phyloP scores from a whole-genome alignment of 2,797 vertebrate genomes.

The Myripristis jacobus region DNA sequence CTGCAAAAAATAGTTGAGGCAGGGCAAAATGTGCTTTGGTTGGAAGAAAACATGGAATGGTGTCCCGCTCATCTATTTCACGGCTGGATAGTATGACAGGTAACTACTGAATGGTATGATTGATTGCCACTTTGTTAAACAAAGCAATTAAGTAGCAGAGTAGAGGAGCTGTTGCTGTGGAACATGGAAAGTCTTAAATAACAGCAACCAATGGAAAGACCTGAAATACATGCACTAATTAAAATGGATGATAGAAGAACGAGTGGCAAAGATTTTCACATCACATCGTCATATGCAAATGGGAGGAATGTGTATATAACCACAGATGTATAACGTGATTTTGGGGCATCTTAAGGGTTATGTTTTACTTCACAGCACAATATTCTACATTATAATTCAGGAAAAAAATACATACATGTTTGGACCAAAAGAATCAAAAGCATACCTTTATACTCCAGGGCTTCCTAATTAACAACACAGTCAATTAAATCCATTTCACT shows the following conservation, averaged over 20 bases:
- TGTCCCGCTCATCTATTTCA: conserved; percentile 78
- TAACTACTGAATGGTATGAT: conserved; percentile 79
- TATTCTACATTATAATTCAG: background rate
- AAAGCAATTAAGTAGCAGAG: conserved; percentile 80
- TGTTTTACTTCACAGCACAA: background rate
- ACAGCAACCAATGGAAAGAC: conserved; percentile 68
- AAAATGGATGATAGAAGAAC: conserved; percentile 72
- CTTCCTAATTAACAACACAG: background rate
- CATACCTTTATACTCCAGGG: background rate
- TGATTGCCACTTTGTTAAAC: conserved; percentile 84
- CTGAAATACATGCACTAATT: conserved; percentile 70
- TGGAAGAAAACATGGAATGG: conserved; percentile 65
- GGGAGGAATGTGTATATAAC: background rate
- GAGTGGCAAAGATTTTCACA: conserved; percentile 33
- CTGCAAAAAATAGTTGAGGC: conserved; percentile 54
- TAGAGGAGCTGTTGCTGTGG: conserved; percentile 68
- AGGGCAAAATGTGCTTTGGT: conserved; percentile 33
- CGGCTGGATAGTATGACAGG: conserved; percentile 77
- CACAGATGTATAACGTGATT: background rate
- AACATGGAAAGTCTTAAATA: conserved; percentile 64
- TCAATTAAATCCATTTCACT: background rate
- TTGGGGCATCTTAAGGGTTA: background rate
- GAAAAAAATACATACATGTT: background rate
- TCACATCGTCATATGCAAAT: conserved; percentile 30
- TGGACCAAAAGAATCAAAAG: background rate